Evolutionary conservation across 2,888 invertebrate genomes (phyloP), one percentile per base, ranked within the genome.

Genomic region (Anodontia alba): DNA sequence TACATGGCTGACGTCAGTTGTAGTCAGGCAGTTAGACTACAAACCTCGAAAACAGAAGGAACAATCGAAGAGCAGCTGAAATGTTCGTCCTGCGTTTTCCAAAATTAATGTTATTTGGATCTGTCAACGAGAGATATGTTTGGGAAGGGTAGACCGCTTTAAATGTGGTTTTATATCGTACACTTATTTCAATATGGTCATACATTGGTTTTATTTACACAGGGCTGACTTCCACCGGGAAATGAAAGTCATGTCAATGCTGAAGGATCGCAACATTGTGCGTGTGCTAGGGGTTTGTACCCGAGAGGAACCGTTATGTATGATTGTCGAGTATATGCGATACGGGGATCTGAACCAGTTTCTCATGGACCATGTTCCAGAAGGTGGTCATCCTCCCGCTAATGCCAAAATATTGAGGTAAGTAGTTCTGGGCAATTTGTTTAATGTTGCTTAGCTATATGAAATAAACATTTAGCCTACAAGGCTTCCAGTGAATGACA

Each of bases 301-400:
- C 62, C 96, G 96, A 51, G 97, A 97, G 67, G 97, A 98, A 92
- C 98, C 98, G 12, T 96, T 97, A 92, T 97, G 97, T 94, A 97
- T 98, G 89, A 96, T 98, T n/a, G 96, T 98, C 90, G 98, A 98
- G 94, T 97, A 98, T 94, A 97, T 97, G 93, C 97, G 97, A 93
- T 96, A 97, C 87, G 97, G 97, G 33, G 98, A 98, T 93, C 96
- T 98, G 83, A 96, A 97, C 87, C 96, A 96, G 94, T 97, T 96
- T 95, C 95, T 98, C 54, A 96, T 97, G 90, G 96, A 96, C 20
- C 96, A 96, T 90, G 93, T 95, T 43, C 96, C 97, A 51, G 97
- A 97, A 94, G 96, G 96, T 67, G 73, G 77, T 23, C 49, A 78
- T 49, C 84, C 86, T 68, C 88, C 91, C 43, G 87, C 92, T 69